These are phyloP conservation scores for Hecatera dysodea DNA, from an alignment of 2,888 invertebrate genomes.

Conservation along the genomic window DNA sequence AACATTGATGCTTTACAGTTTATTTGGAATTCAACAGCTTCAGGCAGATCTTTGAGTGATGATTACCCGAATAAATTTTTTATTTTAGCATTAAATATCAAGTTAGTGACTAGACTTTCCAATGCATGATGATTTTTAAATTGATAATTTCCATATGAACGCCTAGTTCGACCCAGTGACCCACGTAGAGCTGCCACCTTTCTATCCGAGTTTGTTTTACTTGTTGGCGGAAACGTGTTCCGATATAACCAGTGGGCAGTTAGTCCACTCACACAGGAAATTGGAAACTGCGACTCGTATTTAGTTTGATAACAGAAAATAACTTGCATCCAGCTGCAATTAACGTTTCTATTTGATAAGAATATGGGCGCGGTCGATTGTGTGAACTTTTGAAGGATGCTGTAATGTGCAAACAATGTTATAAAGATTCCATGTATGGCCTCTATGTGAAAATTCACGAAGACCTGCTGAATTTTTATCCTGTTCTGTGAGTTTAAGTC, in stretches of 20 bases:
- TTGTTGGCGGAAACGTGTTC: slow-evolving; percentile 75
- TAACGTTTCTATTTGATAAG: slow-evolving; percentile 37
- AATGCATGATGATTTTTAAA: slow-evolving; percentile 56
- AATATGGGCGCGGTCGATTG: slow-evolving; percentile 17
- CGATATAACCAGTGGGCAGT: slow-evolving; percentile 67
- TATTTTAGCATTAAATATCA: slow-evolving; percentile 13
- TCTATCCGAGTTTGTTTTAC: slow-evolving; percentile 77
- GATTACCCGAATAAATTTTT: slow-evolving; percentile 6
- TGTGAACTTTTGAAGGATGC: slow-evolving; percentile 8
- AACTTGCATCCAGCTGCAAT: slow-evolving; percentile 43
- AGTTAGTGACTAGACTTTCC: slow-evolving; percentile 57
- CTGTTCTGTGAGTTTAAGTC: not conserved
- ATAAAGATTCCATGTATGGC: no score
- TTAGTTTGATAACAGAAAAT: slow-evolving; percentile 53
- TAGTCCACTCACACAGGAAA: slow-evolving; percentile 71
- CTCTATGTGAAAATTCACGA: slow-evolving; percentile 10
- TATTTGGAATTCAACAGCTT: slow-evolving; percentile 1
- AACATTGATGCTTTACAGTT: not conserved
- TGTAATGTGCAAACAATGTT: not conserved
- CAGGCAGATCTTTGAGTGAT: not conserved
- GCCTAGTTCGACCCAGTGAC: slow-evolving; percentile 75
- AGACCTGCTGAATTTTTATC: not conserved
- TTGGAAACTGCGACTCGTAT: slow-evolving; percentile 59
- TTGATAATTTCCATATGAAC: slow-evolving; percentile 66
- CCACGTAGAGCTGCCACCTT: slow-evolving; percentile 70